These are phyloP conservation scores for Xenopus borealis DNA, from an alignment of 2,113 vertebrate genomes.

Conservation along the genomic window DNA sequence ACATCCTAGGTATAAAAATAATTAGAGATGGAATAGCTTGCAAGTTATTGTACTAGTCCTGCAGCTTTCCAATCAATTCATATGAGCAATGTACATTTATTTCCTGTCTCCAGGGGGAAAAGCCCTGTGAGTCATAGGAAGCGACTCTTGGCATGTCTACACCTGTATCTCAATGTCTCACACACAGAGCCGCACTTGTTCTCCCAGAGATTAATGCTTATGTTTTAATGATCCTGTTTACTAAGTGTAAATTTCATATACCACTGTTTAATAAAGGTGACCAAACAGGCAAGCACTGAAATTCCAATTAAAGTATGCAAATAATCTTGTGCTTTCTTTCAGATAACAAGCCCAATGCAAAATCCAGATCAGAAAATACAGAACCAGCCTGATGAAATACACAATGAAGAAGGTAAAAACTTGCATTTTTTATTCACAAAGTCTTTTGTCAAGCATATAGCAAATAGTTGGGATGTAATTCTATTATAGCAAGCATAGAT, in stretches of 20 bases:
- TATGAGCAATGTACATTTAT: not conserved
- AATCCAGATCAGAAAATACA: constrained; percentile 48
- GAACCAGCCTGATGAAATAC: constrained; percentile 47
- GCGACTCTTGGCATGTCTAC: not conserved
- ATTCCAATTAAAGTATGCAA: too few species aligned
- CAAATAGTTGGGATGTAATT: too few species aligned
- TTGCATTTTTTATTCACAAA: not conserved
- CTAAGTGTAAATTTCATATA: too few species aligned
- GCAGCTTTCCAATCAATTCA: not conserved
- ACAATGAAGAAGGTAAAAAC: constrained; percentile 55
- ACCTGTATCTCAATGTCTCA: not conserved
- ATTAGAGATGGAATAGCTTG: not conserved
- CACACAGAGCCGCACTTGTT: too few species aligned
- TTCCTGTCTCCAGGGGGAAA: constrained; percentile 1
- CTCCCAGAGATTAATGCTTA: too few species aligned
- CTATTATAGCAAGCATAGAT: too few species aligned
- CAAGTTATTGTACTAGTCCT: constrained; percentile 7
- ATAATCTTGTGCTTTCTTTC: constrained; percentile 20
- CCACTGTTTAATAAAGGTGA: too few species aligned
- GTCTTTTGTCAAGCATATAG: too few species aligned
- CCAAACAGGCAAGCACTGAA: too few species aligned
- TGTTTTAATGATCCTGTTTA: too few species aligned
- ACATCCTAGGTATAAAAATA: not conserved
- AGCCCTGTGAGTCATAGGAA: constrained; percentile 21
- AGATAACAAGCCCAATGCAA: constrained; percentile 57